A percentile compares a stretch with the other conserved stretches of the same genome.
Evolutionary conservation across 2,888 invertebrate species (phyloP).

Genomic region (Drosophila birchii): DNA sequence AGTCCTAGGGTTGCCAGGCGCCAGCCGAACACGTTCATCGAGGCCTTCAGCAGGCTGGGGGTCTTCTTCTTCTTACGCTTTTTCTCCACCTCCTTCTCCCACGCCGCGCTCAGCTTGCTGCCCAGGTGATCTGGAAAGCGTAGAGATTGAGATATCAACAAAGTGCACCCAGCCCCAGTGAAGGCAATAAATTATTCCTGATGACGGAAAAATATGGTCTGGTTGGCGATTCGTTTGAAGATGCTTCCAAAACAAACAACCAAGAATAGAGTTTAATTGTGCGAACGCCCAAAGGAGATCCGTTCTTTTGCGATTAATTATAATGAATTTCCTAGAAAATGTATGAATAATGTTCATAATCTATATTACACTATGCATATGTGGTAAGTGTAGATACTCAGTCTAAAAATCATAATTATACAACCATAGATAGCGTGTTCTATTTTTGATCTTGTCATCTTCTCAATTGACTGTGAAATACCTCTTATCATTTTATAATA

Average conservation of each 20-base stretch:
- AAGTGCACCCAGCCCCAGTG: constrained; percentile 8
- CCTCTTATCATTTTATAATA: constrained; percentile 17
- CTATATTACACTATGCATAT: background rate
- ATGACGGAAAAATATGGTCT: constrained; percentile 10
- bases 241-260: constrained; percentile 2
- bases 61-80: constrained; percentile 82
- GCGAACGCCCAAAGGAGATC: no score
- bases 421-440: background rate
- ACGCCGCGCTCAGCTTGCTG: constrained; percentile 86
- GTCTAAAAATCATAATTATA: background rate
- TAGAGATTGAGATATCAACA: constrained; percentile 41
- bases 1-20: constrained; percentile 87
- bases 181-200: constrained; percentile 18
- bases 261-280: constrained; percentile 3
- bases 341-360: background rate
- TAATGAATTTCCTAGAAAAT: background rate
- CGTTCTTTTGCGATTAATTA: background rate
- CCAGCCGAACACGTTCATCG: constrained; percentile 87
- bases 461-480: constrained; percentile 3
- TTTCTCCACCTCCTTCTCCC: constrained; percentile 86
- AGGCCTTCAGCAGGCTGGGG: constrained; percentile 84
- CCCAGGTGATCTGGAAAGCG: constrained; percentile 85
- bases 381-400: no score
- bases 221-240: constrained; percentile 13
- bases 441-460: constrained; percentile 5